Percentiles rank a stretch among this genome's conserved stretches.
Conservation (phyloP, 2,888 invertebrate species). For the Ypsolopha sequella region DNA sequence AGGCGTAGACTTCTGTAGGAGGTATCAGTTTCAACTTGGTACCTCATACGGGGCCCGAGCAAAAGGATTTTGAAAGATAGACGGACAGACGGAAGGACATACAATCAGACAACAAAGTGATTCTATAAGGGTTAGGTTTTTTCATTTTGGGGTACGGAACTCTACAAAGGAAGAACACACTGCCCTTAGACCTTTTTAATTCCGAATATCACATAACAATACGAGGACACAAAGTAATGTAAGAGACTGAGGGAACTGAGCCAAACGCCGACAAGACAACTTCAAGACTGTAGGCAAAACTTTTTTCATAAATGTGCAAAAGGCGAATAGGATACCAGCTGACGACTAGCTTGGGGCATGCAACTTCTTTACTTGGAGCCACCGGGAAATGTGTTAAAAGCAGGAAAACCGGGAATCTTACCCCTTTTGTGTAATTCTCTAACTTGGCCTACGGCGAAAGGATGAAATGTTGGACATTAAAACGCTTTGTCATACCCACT, state of each 20-base stretch:
- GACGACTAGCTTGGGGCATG: slow-evolving; percentile 52
- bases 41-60: no score
- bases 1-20: no score
- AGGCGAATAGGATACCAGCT: slow-evolving; percentile 47
- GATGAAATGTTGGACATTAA: slow-evolving; percentile 23
- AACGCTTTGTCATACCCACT: slow-evolving; percentile 3
- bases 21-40: no score
- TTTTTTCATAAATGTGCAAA: slow-evolving; percentile 65
- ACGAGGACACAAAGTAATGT: slow-evolving; percentile 12
- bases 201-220: not conserved
- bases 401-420: slow-evolving; percentile 37
- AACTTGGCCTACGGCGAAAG: slow-evolving; percentile 34
- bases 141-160: no score
- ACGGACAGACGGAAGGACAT: no score
- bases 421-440: slow-evolving; percentile 47
- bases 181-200: not conserved
- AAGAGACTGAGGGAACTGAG: slow-evolving; percentile 29
- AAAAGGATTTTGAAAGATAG: no score
- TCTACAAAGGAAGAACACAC: no score
- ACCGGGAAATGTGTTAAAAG: slow-evolving; percentile 60
- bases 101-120: no score
- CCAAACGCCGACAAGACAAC: slow-evolving; percentile 39
- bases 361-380: slow-evolving; percentile 32
- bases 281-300: slow-evolving; percentile 52
- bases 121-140: no score